These are phyloP conservation scores for Rhagophthalmus giganteus DNA, from an alignment of 2,888 invertebrate species.

Conservation along the genomic window DNA sequence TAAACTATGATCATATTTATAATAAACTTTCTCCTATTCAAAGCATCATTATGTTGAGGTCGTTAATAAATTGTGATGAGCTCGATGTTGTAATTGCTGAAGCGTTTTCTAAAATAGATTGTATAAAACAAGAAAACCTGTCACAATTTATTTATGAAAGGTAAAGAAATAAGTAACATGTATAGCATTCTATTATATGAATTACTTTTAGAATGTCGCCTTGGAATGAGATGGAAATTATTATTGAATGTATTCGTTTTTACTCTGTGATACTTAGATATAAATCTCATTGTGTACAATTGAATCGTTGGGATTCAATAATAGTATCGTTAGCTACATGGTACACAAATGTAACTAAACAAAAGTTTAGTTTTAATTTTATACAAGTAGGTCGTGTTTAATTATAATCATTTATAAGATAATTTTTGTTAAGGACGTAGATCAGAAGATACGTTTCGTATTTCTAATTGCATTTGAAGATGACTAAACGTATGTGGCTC, in stretches of 20 bases:
- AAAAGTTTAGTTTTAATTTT: constrained; percentile 51
- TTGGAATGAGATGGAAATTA: constrained; percentile 49
- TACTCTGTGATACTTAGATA: constrained; percentile 47
- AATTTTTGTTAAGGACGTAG: too few relatives aligned
- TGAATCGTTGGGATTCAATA: constrained; percentile 73
- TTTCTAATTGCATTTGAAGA: too few relatives aligned
- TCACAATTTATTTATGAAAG: constrained; percentile 40
- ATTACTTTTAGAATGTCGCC: constrained; percentile 2
- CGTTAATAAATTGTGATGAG: constrained; percentile 43
- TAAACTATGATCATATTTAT: constrained; percentile 39
- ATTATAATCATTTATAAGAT: too few relatives aligned
- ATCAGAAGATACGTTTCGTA: too few relatives aligned
- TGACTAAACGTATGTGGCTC: too few relatives aligned
- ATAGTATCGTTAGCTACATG: constrained; percentile 72
- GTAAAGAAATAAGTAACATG: too few relatives aligned
- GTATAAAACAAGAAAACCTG: constrained; percentile 39
- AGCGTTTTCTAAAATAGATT: constrained; percentile 43
- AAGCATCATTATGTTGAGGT: constrained; percentile 41
- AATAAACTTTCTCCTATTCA: constrained; percentile 37
- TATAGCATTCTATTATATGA: constrained; percentile 3
- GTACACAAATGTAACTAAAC: constrained; percentile 60
- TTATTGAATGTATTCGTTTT: constrained; percentile 54
- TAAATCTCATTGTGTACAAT: constrained; percentile 43
- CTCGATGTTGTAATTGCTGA: constrained; percentile 50
- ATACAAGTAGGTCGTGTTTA: constrained; percentile 60